These are phyloP conservation scores for Apamea epomidion DNA, from an alignment of 2,888 invertebrate genomes.

Conservation along the genomic window DNA sequence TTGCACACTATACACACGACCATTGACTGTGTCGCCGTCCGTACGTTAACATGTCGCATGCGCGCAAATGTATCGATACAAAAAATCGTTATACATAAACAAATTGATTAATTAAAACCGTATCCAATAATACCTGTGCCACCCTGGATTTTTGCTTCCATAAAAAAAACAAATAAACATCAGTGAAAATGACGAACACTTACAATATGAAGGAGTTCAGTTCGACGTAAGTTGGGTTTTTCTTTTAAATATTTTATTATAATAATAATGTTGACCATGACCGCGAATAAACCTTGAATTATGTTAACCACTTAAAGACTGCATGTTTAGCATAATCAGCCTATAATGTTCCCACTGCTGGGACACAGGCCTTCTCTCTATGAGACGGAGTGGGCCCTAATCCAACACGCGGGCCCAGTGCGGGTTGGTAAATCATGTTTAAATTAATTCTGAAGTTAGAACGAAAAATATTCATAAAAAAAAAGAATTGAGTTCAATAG, in stretches of 20 bases:
- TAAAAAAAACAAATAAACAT: constrained; percentile 42
- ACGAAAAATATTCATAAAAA: background rate
- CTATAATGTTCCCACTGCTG: background rate
- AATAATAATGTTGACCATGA: background rate
- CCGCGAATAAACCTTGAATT: constrained; percentile 10
- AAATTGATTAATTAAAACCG: constrained; percentile 50
- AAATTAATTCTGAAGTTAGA: background rate
- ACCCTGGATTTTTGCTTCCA: constrained; percentile 48
- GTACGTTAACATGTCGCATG: constrained; percentile 78
- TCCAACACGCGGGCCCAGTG: background rate
- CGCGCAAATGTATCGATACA: constrained; percentile 69
- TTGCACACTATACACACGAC: constrained; percentile 68
- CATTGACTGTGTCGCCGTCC: constrained; percentile 76
- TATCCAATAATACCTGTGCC: constrained; percentile 53
- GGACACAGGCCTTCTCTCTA: background rate
- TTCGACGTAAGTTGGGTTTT: constrained; percentile 84
- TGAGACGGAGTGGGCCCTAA: background rate
- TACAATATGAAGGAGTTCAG: constrained; percentile 88
- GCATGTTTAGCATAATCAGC: background rate
- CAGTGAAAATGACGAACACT: constrained; percentile 83
- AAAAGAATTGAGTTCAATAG: background rate
- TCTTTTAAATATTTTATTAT: constrained; percentile 1
- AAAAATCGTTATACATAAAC: constrained; percentile 69
- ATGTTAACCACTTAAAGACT: background rate
- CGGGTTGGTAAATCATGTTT: background rate